Percentiles rank a stretch among this genome's conserved stretches.
phyloP scores from a whole-genome alignment of 2,888 invertebrate genomes.

The Harpagoxenus sublaevis region DNA sequence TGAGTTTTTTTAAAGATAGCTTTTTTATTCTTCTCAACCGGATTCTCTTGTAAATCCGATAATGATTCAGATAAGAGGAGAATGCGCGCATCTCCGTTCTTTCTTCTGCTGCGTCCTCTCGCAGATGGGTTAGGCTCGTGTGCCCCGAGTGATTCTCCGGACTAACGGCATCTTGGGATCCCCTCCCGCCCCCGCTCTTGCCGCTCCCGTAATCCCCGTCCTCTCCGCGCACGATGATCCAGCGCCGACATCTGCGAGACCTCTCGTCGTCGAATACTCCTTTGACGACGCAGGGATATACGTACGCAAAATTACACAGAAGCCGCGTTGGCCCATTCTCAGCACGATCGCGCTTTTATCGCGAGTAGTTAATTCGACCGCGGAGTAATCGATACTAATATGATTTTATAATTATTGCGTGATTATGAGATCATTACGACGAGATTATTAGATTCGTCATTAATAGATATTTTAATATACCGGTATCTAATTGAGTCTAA shows the following conservation, averaged over 20 bases:
- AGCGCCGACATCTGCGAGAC: constrained; percentile 30
- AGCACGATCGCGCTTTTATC: constrained; percentile 1
- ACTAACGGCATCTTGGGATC: constrained; percentile 72
- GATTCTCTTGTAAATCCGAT: background rate
- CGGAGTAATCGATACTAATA: background rate
- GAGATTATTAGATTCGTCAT: background rate
- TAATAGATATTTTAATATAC: background rate
- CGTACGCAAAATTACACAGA: background rate
- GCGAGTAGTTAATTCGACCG: background rate
- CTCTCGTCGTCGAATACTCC: constrained; percentile 21
- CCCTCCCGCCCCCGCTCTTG: constrained; percentile 54
- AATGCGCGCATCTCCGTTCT: constrained; percentile 22
- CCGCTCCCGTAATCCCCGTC: constrained; percentile 28
- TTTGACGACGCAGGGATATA: constrained; percentile 3
- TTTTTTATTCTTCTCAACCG: background rate
- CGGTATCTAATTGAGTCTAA: background rate
- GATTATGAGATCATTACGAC: background rate
- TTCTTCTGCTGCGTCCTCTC: constrained; percentile 49
- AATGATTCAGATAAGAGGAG: constrained; percentile 22
- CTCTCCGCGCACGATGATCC: constrained; percentile 37
- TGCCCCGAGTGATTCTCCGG: constrained; percentile 71
- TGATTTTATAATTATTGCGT: background rate
- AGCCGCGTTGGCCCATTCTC: background rate
- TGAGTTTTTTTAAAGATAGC: background rate
- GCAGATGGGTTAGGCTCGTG: constrained; percentile 74